Conservation (phyloP, 2,888 invertebrate species). For the Andrena hattorfiana region DNA sequence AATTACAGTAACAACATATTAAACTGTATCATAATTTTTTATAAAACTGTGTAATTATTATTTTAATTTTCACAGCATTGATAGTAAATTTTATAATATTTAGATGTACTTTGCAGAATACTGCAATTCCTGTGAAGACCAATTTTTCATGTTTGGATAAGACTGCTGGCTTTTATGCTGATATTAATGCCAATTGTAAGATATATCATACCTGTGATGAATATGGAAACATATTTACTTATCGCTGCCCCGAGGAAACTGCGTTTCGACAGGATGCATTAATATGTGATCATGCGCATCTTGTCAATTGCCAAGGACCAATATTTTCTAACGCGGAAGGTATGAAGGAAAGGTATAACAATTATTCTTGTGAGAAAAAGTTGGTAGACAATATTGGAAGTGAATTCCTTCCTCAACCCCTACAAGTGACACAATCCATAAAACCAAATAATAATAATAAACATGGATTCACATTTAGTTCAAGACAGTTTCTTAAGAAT, state of each 20-base stretch:
- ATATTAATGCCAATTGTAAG: conserved; percentile 76
- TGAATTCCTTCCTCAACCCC: conserved; percentile 38
- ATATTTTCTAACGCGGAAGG: background rate
- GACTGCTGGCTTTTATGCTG: conserved; percentile 79
- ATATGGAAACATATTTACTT: conserved; percentile 81
- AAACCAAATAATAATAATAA: conserved; percentile 26
- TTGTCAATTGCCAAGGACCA: conserved; percentile 76
- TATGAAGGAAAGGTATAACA: background rate
- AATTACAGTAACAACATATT: background rate
- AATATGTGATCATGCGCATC: conserved; percentile 81
- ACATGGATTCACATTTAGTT: conserved; percentile 56
- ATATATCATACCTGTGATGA: conserved; percentile 82
- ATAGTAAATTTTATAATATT: background rate
- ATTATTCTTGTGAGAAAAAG: conserved; percentile 3
- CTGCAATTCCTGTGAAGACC: conserved; percentile 69
- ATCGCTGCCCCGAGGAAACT: conserved; percentile 80
- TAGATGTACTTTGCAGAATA: conserved; percentile 71
- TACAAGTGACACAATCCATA: conserved; percentile 47
- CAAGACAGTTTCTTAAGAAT: conserved; percentile 46
- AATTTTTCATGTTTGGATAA: conserved; percentile 77
- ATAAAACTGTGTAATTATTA: background rate
- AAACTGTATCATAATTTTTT: background rate
- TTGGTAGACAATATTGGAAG: conserved; percentile 3
- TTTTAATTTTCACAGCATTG: background rate
- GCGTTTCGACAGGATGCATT: conserved; percentile 81